Base-by-base conservation (phyloP, 2,113 vertebrate species). In the Pollachius pollachius region DNA sequence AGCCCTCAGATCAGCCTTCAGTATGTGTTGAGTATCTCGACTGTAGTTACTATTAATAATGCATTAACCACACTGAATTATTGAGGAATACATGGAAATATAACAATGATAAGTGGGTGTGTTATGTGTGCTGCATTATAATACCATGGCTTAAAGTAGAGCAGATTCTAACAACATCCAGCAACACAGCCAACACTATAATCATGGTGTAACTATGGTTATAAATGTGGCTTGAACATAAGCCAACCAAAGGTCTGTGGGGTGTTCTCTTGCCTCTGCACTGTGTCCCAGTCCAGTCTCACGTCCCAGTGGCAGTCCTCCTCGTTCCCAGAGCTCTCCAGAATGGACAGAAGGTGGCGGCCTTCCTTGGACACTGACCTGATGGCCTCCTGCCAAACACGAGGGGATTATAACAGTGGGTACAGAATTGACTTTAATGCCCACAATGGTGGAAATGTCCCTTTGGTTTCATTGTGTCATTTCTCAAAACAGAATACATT, bases 361-460 rank as follows among this genome's bases (percentile, higher is more conserved):
- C 95, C 97, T 71, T 99, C 94, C 86, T 94, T 96, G 63, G 94
- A 97, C 68, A 99, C 94, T 0, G 93, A 90, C 68, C 90, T 93
- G 74, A 99, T 96, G 17, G 96, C 94, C 37, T 95, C 94, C 96
- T 99, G 85, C 41, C 65, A 62, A 66, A 68, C 5, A 21, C 1
- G 5, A 58, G 18, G 0, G 18, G 57, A 18, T n/a, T n/a, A 19
- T 58, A 7, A 17, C 57, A 16, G 23, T 2, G 21, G 23, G 23
- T 34, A 30, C 7, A 25, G 4, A 9, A 30, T 8, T 66, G 7
- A 68, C 5, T 62, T 18, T 17, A 37, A 1, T 52, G 15, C 18
- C 11, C n/a, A 61, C 30, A 34, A 34, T 34, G 30, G 30, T 34
- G 30, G 30, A 34, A 34, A 34, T 34, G 4, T 34, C 4, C 30